phyloP scores from a whole-genome alignment of 2,888 invertebrate genomes.

The Ornithoptera priamus region DNA sequence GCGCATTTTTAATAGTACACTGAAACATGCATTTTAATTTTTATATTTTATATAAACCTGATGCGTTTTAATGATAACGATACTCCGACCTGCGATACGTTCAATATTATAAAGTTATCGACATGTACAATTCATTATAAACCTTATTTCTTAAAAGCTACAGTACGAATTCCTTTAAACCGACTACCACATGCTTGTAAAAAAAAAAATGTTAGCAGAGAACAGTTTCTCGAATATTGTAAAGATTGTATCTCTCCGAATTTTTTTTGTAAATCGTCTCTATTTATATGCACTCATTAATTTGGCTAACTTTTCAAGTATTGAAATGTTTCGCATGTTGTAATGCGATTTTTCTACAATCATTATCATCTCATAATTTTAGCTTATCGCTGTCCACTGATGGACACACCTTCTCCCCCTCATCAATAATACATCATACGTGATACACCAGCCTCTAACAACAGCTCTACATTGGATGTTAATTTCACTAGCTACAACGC shows the following conservation, averaged over 20 bases:
- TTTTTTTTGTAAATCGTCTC: not conserved
- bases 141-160: not conserved
- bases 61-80: slow-evolving; percentile 23
- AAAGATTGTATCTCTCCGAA: slow-evolving; percentile 3
- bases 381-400: too few relatives aligned
- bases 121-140: not conserved
- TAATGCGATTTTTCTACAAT: too few relatives aligned
- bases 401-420: too few relatives aligned
- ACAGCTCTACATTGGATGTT: too few relatives aligned
- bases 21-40: slow-evolving; percentile 28
- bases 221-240: slow-evolving; percentile 20
- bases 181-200: too few relatives aligned
- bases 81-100: too few relatives aligned
- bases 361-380: too few relatives aligned
- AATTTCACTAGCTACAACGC: too few relatives aligned
- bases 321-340: too few relatives aligned
- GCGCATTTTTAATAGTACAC: slow-evolving; percentile 25
- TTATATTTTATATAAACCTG: slow-evolving; percentile 17
- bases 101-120: not conserved
- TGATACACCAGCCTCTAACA: too few relatives aligned
- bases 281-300: not conserved
- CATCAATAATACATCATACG: too few relatives aligned
- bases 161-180: slow-evolving; percentile 5
- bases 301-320: too few relatives aligned
- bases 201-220: not conserved